These are phyloP conservation scores for Lethocerus indicus DNA, from an alignment of 1,140 invertebrate genomes.

Conservation along the genomic window DNA sequence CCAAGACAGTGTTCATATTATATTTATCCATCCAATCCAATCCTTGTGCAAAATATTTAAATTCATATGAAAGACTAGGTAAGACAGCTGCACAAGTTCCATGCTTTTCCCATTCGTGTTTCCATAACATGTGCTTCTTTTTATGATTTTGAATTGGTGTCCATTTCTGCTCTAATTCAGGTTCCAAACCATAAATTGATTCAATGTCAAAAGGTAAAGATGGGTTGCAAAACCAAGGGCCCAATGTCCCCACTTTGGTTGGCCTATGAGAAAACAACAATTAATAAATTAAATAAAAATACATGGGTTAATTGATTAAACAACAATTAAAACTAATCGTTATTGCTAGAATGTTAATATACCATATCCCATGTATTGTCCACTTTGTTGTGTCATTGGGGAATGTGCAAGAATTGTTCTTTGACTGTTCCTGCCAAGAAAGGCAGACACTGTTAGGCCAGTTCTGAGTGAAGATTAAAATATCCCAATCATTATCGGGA, in stretches of 20 bases:
- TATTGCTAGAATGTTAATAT: too few relatives aligned
- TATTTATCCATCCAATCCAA: conserved; percentile 41
- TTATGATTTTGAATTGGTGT: conserved; percentile 42
- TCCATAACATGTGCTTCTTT: conserved; percentile 46
- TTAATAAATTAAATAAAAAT: conserved; percentile 1
- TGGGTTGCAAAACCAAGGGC: conserved; percentile 48
- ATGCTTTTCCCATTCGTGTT: conserved; percentile 73
- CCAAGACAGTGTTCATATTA: conserved; percentile 41
- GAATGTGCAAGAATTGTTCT: conserved; percentile 38
- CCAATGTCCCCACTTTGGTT: conserved; percentile 41
- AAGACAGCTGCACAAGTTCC: conserved; percentile 56
- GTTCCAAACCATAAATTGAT: conserved; percentile 36
- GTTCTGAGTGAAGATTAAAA: conserved; percentile 60
- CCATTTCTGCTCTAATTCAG: conserved; percentile 47
- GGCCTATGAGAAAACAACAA: conserved; percentile 31
- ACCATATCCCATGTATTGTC: conserved; percentile 67
- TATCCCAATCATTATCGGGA: conserved; percentile 37
- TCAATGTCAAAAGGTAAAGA: conserved; percentile 42
- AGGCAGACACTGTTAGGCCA: conserved; percentile 63
- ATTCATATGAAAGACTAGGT: conserved; percentile 38
- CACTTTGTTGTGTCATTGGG: conserved; percentile 41
- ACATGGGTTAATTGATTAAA: conserved; percentile 1
- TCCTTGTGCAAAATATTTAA: conserved; percentile 54
- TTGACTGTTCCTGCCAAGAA: conserved; percentile 38
- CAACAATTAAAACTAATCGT: conserved; percentile 2